Base-by-base conservation (phyloP, 2,888 invertebrate genomes). In the Dione juno region DNA sequence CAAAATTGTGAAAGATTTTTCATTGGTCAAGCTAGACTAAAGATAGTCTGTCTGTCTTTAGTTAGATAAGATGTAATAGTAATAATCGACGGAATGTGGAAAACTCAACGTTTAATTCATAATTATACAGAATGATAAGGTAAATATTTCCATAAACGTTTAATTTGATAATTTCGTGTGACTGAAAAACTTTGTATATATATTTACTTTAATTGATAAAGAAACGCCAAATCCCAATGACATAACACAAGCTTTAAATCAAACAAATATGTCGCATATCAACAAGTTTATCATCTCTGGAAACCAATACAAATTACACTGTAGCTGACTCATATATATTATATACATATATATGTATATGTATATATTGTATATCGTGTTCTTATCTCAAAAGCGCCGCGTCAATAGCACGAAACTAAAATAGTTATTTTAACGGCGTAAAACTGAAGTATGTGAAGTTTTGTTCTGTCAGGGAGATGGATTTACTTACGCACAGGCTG, bases 261-360 rank as follows among this genome's bases (percentile, higher is more conserved):
- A 21, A 65, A 40, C 52, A 21, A 65, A 53, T 66, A 40, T 53
- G 66, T 66, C 66, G 21, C 66, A 54, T 66, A 66, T 66, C 53
- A 66, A 52, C 66, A 54, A 66, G 53, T 66, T 54, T 54, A 54
- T 54, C 54, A 54, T 54, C 54, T n/a, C 54, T 54, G n/a, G 54
- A 54, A 54, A 54, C 54, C 35, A 37, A 54, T 37, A 54, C 54
- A 37, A 35, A 37, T 54, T 54, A 11, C n/a, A 37, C 28, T 14
- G 21, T 41, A 53, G 28, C 50, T 10, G 16, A 52, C 19, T 21
- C 21, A 21, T 52, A 52, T 21, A n/a, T n/a, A n/a, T n/a, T n/a
- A n/a, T n/a, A n/a, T n/a, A n/a, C n/a, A n/a, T n/a, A n/a, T n/a
- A n/a, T n/a, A n/a, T n/a, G n/a, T n/a, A 19, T 13, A 52, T 52